Evolutionary conservation across 2,888 invertebrate species (phyloP).

Genomic region (Drosophila paracracens): DNA sequence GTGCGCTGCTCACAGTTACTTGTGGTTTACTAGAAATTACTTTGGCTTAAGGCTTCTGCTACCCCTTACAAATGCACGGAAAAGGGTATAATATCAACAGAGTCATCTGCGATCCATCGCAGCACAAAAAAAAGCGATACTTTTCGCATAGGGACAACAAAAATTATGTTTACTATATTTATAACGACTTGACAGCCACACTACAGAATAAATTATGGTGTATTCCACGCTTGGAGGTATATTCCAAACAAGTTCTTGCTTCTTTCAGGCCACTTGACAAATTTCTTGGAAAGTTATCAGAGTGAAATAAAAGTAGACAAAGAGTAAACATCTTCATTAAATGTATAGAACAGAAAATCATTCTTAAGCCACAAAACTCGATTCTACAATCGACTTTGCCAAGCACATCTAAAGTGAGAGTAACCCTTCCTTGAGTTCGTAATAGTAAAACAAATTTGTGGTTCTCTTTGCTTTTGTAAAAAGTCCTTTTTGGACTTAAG

Average conservation of each 20-base stretch:
- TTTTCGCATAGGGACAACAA: no score
- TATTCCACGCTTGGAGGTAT: not conserved
- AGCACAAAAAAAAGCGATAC: not conserved
- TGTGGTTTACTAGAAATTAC: conserved; percentile 73
- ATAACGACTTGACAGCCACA: not conserved
- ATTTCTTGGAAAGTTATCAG: not conserved
- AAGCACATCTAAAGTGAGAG: not conserved
- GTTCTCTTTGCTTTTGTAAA: not conserved
- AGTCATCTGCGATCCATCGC: not conserved
- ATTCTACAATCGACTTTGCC: not conserved
- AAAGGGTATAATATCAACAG: not conserved
- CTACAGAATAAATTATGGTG: not conserved
- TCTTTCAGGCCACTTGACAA: not conserved
- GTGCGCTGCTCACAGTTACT: conserved; percentile 50
- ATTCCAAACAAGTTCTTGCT: not conserved
- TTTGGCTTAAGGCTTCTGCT: conserved; percentile 55
- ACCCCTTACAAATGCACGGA: not conserved
- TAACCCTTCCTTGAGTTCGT: not conserved
- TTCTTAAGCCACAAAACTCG: not conserved
- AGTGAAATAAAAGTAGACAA: not conserved
- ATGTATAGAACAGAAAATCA: not conserved
- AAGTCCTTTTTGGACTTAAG: conserved; percentile 20
- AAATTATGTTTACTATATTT: not conserved
- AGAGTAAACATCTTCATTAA: not conserved
- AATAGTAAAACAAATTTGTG: not conserved